Evolutionary conservation across 2,797 vertebrate genomes (phyloP), one percentile per base, ranked within the genome.

Genomic region (Cyprinella venusta): DNA sequence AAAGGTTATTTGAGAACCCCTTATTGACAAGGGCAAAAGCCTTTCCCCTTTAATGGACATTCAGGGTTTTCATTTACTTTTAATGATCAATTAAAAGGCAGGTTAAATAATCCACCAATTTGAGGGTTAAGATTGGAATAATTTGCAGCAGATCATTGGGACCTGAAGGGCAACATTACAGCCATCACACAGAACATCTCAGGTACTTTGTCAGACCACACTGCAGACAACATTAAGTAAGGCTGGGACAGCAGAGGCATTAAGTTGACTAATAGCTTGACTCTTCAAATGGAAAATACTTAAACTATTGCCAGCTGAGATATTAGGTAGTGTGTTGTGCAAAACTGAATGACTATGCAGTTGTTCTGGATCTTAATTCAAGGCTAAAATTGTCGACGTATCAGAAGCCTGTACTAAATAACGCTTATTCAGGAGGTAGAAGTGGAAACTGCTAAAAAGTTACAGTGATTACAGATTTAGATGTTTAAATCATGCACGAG

Each of bases 391-490:
- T 94, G 91, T 90, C 94, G 89, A 90, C 92, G 92, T 94, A 92
- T 95, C 93, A 94, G 21, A 96, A 95, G 94, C 94, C 93, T 95
- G 93, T 94, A 95, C 94, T 93, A 94, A 93, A 54, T 82, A 87
- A 96, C 96, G 94, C 95, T 96, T 94, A 95, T 97, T 94, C 96
- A 96, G 95, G 97, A 98, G 97, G 97, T 98, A 97, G 97, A 97
- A 97, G 97, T 96, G 96, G 96, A 96, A 95, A 95, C 94, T 95
- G 79, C 96, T 95, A 96, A 95, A 95, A 94, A 94, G 72, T 96
- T 96, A 96, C 94, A 93, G 94, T 90, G 92, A 95, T 95, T 96
- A 96, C 94, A 96, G 93, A 94, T 93, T 95, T 93, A 93, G 93
- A 94, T 95, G 92, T 95, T 95, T 96, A 93, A 94, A 95, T 91